phyloP scores from a whole-genome alignment of 2,888 invertebrate species.

The Harpalus rubripes region DNA sequence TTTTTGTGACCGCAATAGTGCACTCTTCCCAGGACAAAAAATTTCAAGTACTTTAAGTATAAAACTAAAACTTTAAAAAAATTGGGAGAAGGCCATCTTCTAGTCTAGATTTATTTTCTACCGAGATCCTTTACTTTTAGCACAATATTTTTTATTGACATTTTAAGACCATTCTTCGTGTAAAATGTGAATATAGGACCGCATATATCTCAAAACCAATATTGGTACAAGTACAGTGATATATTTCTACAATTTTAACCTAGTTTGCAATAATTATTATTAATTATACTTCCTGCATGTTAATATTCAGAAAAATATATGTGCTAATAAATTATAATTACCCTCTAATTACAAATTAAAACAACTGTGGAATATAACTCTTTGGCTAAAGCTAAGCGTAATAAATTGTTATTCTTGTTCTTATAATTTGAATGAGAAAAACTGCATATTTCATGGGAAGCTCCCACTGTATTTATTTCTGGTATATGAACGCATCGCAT shows the following conservation, averaged over 20 bases:
- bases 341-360: conserved; percentile 9
- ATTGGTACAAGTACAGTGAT: neutral
- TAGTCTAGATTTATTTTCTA: too few species aligned
- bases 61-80: too few species aligned
- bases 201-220: too few species aligned
- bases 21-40: too few species aligned
- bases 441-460: conserved; percentile 35
- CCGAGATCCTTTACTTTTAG: too few species aligned
- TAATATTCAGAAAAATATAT: conserved; percentile 3
- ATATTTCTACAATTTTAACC: neutral
- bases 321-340: conserved; percentile 14
- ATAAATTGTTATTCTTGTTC: conserved; percentile 14
- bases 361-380: conserved; percentile 5
- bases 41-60: too few species aligned
- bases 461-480: conserved; percentile 17
- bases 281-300: neutral
- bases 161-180: too few species aligned
- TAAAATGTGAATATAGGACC: too few species aligned
- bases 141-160: too few species aligned
- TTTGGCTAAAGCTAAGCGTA: conserved; percentile 1
- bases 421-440: conserved; percentile 46
- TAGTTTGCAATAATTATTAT: conserved; percentile 3
- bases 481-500: neutral
- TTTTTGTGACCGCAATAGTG: too few species aligned
- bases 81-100: too few species aligned